Percentiles rank a stretch among this genome's conserved stretches.
These are phyloP conservation scores for Drosophila arizonae DNA, from an alignment of 1,140 invertebrate species.

Conservation along the genomic window DNA sequence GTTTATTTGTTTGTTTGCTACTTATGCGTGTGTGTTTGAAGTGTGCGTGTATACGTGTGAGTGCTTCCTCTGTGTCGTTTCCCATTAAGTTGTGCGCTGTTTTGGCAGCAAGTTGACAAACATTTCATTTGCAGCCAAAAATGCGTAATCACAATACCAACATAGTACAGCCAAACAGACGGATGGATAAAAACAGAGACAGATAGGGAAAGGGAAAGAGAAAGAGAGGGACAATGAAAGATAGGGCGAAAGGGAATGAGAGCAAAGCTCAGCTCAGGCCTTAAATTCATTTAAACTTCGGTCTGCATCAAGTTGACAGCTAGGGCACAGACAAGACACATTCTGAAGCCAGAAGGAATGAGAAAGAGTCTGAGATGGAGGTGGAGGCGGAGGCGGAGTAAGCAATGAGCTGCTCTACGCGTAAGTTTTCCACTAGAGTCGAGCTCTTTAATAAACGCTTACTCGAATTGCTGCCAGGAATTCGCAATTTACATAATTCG, in stretches of 20 bases:
- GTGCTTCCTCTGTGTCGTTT: conserved; percentile 31
- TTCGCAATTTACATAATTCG: conserved; percentile 10
- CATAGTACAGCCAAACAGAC: neutral
- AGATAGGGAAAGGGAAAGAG: neutral
- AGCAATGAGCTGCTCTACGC: neutral
- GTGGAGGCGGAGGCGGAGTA: neutral
- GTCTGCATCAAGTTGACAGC: neutral
- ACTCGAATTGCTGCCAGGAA: conserved; percentile 11
- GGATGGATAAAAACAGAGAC: neutral
- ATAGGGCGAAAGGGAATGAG: too few species aligned
- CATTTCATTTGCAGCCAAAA: conserved; percentile 71
- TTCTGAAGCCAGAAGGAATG: too few species aligned
- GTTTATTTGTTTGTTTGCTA: conserved; percentile 44
- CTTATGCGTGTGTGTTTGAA: conserved; percentile 32
- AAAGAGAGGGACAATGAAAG: neutral
- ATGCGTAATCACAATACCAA: conserved; percentile 60
- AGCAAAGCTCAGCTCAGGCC: neutral
- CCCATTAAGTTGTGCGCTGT: conserved; percentile 55
- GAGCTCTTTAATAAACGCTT: conserved; percentile 16
- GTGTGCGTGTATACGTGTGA: conserved; percentile 23
- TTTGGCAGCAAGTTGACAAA: conserved; percentile 75
- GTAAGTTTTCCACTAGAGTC: conserved; percentile 18
- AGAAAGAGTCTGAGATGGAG: neutral
- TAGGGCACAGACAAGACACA: too few species aligned
- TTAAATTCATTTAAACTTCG: conserved; percentile 21